Evolutionary conservation across 1,140 invertebrate species (phyloP), one percentile per base, ranked within the genome.

Genomic region (Ceratosolen fusciceps): DNA sequence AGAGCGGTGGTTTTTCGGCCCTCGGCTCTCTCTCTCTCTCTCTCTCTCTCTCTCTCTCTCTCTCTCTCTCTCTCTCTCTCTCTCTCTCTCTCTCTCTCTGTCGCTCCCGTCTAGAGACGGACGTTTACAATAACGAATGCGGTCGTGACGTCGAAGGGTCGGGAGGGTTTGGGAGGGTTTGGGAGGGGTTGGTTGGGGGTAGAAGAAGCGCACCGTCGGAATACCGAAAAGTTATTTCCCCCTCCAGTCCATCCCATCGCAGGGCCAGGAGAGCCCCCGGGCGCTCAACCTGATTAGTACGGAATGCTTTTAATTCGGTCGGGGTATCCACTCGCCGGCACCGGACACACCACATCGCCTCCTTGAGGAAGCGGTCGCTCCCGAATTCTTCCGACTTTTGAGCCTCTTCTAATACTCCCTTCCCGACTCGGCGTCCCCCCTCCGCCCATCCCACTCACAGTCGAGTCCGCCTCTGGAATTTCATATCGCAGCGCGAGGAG

Each of bases 261-360:
- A n/a, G n/a, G n/a, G n/a, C n/a, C n/a, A n/a, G n/a, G 19, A 16
- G 43, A 7, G 37, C 47, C 47, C 37, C 62, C 62, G 14, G 43
- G n/a, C 2, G 24, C 7, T 31, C 16, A n/a, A 58, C 58, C 71
- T 52, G 77, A 79, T 79, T 73, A 73, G 70, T 34, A 26, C 19
- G 70, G 58, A 79, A 79, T 79, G 77, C 58, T 49, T 79, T 73
- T 74, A 79, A 79, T 79, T 77, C 75, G 37, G 31, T 14, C 37
- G 24, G 5, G 47, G n/a, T n/a, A n/a, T n/a, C n/a, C 49, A 12
- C 31, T 52, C 39, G 5, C 31, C 39, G 12, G 29, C 34, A 37
- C 29, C 26, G 65, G 37, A 39, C 65, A 39, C 65, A 43, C 43
- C 26, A 68, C 24, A 43, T 68, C 37, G 65, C 1, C 14, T 26